Percentiles rank a stretch among this genome's conserved stretches.
Evolutionary conservation across 1,140 invertebrate genomes (phyloP).

Genomic region (Euborellia annulipes): DNA sequence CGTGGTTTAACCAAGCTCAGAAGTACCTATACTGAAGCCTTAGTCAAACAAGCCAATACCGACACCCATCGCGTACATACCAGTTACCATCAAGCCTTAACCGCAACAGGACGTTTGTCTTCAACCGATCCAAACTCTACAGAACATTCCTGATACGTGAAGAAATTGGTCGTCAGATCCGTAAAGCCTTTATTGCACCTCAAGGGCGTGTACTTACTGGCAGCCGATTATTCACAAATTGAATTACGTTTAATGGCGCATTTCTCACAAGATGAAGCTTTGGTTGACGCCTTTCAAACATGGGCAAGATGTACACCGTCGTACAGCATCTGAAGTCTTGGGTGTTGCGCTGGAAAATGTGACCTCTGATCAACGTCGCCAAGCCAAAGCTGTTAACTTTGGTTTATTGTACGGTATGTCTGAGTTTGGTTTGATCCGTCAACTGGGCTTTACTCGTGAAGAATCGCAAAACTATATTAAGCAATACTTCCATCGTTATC

Average conservation of each 20-base stretch:
- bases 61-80: slow-evolving; percentile 16
- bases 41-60: slow-evolving; percentile 20
- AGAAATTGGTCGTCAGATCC: slow-evolving; percentile 1
- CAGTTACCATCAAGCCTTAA: slow-evolving; percentile 25
- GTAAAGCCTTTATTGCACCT: slow-evolving; percentile 15
- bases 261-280: slow-evolving; percentile 22
- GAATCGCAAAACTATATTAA: slow-evolving; percentile 7
- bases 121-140: slow-evolving; percentile 28
- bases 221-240: slow-evolving; percentile 29
- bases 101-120: slow-evolving; percentile 27
- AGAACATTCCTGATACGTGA: slow-evolving; percentile 25
- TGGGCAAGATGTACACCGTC: slow-evolving; percentile 6
- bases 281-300: slow-evolving; percentile 23
- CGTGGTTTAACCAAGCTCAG: slow-evolving; percentile 24
- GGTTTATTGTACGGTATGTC: slow-evolving; percentile 13
- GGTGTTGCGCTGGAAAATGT: not conserved
- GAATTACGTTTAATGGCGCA: slow-evolving; percentile 29
- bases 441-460: slow-evolving; percentile 3
- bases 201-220: slow-evolving; percentile 9
- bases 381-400: slow-evolving; percentile 12
- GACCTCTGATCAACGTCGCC: slow-evolving; percentile 6
- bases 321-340: slow-evolving; percentile 11
- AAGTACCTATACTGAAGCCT: slow-evolving; percentile 28
- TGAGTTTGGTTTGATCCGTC: slow-evolving; percentile 10
- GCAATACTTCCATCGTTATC: slow-evolving; percentile 6